Evolutionary conservation across 2,888 invertebrate genomes (phyloP), one percentile per base, ranked within the genome.

Genomic region (Phortica magna): DNA sequence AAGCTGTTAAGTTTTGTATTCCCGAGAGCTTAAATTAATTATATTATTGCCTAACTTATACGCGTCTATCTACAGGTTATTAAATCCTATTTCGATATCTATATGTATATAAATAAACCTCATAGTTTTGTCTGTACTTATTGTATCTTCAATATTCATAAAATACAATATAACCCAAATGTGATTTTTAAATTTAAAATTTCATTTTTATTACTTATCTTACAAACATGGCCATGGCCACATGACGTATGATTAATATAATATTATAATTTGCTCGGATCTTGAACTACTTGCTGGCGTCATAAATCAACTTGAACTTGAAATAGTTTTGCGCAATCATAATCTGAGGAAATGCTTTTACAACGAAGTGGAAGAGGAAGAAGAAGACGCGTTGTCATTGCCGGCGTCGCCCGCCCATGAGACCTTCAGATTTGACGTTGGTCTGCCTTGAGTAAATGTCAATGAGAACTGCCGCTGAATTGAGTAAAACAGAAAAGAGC

Each of bases 111-210:
- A 48, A 48, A 12, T 12, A 48, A 12, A 12, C 14, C 2, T 48
- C 2, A 48, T 9, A 48, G 9, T 48, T 48, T 48, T 48, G 3
- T 9, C 31, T 48, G 48, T 48, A 48, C 48, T 48, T 48, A 48
- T 48, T 48, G 48, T 48, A 48, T 48, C 10, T 48, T 31, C 31
- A 31, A 31, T 31, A 31, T 31, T 31, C 31, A 31, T 31, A 31
- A 31, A 31, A 31, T 31, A 31, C 31, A 31, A 31, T 31, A 31
- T 31, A 31, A 4, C 31, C 1, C 2, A 31, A 43, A 75, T 77
- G 72, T 72, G 72, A 77, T 77, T 77, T 73, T 71, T 42, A 73
- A 72, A 61, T 65, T 73, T 70, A 22, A n/a, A 31, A 67, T 73
- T 17, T 68, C 68, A 57, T 42, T 19, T 2, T n/a, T 41, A 17